Base-by-base conservation (phyloP, 1,140 invertebrate genomes). In the Ceratina japonica region DNA sequence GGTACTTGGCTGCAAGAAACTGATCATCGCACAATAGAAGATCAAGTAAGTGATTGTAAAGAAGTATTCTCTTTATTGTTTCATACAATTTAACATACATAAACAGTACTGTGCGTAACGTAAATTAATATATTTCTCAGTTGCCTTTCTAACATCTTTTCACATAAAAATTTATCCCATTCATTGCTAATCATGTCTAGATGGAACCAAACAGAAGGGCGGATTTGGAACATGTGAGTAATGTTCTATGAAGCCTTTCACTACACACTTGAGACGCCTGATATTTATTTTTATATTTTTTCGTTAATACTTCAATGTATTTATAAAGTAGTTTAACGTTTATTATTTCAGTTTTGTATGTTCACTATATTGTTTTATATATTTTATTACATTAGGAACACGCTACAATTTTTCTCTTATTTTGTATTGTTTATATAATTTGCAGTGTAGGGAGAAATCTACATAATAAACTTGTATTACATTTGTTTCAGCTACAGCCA, bases 21-120 rank as follows among this genome's bases (percentile, higher is more conserved):
- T 10, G 98, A 99, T 93, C 98, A 99, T 92, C 96, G 97, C 75
- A 96, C 96, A 56, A 98, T 99, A 86, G 98, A 99, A 93, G 98
- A 99, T 94, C 98, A 99, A 95, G 98, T 99, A 91, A 89, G 75
- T 64, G 27, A 22, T 24, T 44, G 72, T 16, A 12, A 8, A 58
- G 24, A 24, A 64, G 8, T n/a, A n/a, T 31, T 16, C 27, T 4
- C 27, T 18, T 3, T 12, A 12, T 13, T 62, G 18, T 61, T 18
- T 27, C 37, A 44, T 44, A 44, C 37, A 44, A 44, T 44, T 44
- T 44, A 10, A 44, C 2, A 44, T 44, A 44, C 37, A 44, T 44
- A 44, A 44, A 44, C 37, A 44, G 5, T 44, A 44, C 10, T 44
- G 37, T 44, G 37, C 37, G 10, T 44, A 44, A 44, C 10, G 10